Conservation (phyloP, 37 sponge, comb jelly and placozoan genomes). For the Diacarnus erythraeanus region DNA sequence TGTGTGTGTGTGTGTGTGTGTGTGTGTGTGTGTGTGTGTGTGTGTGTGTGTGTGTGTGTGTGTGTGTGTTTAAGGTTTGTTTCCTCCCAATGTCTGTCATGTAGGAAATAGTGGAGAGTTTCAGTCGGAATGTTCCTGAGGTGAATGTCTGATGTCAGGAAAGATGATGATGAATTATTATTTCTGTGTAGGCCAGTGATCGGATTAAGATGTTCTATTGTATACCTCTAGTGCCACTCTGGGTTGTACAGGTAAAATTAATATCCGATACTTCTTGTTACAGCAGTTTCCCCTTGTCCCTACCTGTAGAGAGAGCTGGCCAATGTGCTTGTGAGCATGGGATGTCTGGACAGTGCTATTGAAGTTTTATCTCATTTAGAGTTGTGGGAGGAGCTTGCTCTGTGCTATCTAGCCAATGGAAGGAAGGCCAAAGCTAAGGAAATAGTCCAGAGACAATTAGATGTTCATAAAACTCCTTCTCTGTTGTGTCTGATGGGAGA, state of each 20-base stretch:
- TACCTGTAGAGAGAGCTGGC: constrained; percentile 73
- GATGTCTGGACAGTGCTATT: constrained; percentile 66
- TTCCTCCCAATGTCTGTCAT: not conserved
- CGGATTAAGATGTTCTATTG: constrained; percentile 53
- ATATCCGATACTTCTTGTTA: not conserved
- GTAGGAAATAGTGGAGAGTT: not conserved
- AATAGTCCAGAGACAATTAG: constrained; percentile 53
- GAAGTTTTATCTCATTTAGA: constrained; percentile 78
- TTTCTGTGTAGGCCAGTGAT: not conserved
- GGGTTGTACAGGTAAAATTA: constrained; percentile 69
- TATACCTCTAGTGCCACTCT: constrained; percentile 51
- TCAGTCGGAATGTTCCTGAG: not conserved
- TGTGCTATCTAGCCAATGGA: constrained; percentile 66
- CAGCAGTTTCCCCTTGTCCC: not conserved
- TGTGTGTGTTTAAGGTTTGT: not conserved
- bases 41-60: constrained; percentile 53
- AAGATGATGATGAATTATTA: not conserved
- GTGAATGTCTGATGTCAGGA: constrained; percentile 8
- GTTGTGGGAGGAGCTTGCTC: constrained; percentile 86
- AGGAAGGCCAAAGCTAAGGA: constrained; percentile 62
- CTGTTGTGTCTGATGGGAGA: constrained; percentile 89
- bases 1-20: constrained; percentile 59
- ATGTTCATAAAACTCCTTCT: constrained; percentile 55
- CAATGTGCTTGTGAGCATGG: constrained; percentile 56
- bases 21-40: constrained; percentile 61